phyloP scores from a whole-genome alignment of 2,888 invertebrate species.

The Calameuta idolon region DNA sequence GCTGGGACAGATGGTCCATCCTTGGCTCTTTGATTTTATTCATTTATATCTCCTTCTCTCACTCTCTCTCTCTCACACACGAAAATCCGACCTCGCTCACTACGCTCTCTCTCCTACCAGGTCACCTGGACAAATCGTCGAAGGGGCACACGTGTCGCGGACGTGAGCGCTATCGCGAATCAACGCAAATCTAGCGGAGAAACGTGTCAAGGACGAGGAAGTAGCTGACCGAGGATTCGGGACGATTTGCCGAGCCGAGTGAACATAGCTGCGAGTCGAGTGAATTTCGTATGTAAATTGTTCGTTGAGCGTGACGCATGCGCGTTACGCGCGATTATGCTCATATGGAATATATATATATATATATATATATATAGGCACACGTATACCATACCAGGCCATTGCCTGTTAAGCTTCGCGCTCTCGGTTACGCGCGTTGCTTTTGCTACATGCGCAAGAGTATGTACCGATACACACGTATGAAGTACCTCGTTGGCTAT shows the following conservation, averaged over 20 bases:
- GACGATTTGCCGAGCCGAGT: conserved; percentile 22
- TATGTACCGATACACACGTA: neutral
- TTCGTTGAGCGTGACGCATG: neutral
- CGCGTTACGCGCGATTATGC: conserved; percentile 3
- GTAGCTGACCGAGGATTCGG: conserved; percentile 1
- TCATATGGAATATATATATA: neutral
- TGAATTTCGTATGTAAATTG: neutral
- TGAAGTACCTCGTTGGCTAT: conserved; percentile 35
- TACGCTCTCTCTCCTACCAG: neutral
- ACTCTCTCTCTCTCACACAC: neutral
- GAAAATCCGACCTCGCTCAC: neutral
- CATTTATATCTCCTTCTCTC: neutral
- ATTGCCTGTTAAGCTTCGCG: neutral
- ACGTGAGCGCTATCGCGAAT: neutral
- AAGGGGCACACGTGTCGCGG: neutral
- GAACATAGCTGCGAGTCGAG: conserved; percentile 37
- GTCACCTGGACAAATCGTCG: conserved; percentile 7
- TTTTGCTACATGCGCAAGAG: neutral
- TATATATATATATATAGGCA: neutral
- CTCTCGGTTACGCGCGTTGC: neutral
- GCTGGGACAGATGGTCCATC: conserved; percentile 28
- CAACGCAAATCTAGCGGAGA: conserved; percentile 23
- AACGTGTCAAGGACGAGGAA: conserved; percentile 60
- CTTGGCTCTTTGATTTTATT: conserved; percentile 8
- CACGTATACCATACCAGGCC: neutral